A percentile compares a stretch with the other conserved stretches of the same genome.
Conservation (phyloP, 2,113 vertebrate species). For the Ammodytes dubius region DNA sequence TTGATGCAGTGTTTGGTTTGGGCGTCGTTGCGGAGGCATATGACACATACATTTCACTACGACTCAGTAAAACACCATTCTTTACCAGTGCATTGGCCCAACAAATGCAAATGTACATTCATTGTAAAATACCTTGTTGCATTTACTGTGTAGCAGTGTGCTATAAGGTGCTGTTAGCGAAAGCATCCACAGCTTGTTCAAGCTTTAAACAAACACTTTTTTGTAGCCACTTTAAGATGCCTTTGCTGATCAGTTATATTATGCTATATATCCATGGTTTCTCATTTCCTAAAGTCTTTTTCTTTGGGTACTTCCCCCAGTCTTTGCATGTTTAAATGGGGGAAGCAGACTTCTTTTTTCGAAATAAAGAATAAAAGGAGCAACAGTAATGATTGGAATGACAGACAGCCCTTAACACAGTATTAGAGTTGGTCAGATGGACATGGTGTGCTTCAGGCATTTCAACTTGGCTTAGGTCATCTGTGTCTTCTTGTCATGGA, state of each 20-base stretch:
- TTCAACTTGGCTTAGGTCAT: slow-evolving; percentile 50
- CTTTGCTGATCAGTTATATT: slow-evolving; percentile 79
- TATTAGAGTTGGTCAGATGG: slow-evolving; percentile 25
- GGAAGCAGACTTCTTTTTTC: slow-evolving; percentile 57
- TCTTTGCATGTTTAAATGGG: slow-evolving; percentile 52
- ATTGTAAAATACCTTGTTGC: neutral
- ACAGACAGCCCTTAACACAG: slow-evolving; percentile 19
- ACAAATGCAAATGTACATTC: neutral
- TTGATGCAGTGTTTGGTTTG: too few relatives aligned
- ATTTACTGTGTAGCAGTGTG: neutral
- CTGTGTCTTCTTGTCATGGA: slow-evolving; percentile 33
- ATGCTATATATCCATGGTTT: slow-evolving; percentile 49
- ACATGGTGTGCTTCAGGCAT: slow-evolving; percentile 36
- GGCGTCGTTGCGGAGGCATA: neutral
- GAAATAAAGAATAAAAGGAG: slow-evolving; percentile 41
- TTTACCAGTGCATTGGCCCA: neutral
- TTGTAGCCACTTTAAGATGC: slow-evolving; percentile 83
- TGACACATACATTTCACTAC: too few relatives aligned
- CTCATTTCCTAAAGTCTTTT: slow-evolving; percentile 8
- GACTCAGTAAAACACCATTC: neutral
- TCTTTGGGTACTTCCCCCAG: slow-evolving; percentile 39
- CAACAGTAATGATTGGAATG: slow-evolving; percentile 17
- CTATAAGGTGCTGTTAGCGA: neutral
- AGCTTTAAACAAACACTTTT: slow-evolving; percentile 61
- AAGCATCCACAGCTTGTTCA: too few relatives aligned